These are phyloP conservation scores for Erpetoichthys calabaricus DNA, from an alignment of 2,797 vertebrate species.

Conservation along the genomic window DNA sequence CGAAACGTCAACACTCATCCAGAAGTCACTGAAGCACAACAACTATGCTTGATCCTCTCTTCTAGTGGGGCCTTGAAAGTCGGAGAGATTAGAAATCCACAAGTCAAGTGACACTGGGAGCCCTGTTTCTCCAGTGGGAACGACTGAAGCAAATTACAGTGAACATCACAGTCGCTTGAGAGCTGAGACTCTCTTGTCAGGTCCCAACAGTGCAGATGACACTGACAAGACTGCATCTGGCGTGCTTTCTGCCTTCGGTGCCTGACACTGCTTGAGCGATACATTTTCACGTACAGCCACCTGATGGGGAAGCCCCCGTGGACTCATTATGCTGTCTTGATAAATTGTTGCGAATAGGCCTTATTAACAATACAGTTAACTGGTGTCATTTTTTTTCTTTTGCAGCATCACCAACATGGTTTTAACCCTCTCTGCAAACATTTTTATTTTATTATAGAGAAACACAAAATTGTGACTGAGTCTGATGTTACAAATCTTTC, in stretches of 20 bases:
- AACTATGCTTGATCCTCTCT: too few relatives aligned
- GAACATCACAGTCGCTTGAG: neutral
- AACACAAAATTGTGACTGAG: too few relatives aligned
- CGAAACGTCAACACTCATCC: neutral
- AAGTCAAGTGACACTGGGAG: too few relatives aligned
- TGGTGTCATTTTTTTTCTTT: conserved; percentile 17
- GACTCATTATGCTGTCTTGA: conserved; percentile 34
- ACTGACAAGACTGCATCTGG: neutral
- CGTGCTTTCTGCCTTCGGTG: neutral
- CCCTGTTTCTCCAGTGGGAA: neutral
- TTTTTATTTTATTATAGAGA: conserved; percentile 26
- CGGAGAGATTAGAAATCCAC: too few relatives aligned
- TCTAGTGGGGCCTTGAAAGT: too few relatives aligned
- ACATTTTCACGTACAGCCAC: neutral
- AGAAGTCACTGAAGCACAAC: neutral
- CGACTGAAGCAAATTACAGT: neutral
- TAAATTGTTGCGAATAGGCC: conserved; percentile 44
- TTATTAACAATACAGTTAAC: conserved; percentile 36
- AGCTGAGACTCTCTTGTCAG: neutral
- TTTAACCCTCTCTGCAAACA: conserved; percentile 39
- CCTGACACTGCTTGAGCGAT: neutral
- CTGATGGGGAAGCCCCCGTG: conserved; percentile 15
- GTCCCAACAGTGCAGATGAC: neutral
- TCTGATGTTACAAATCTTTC: too few relatives aligned
- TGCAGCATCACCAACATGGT: conserved; percentile 39